A percentile compares a stretch with the other conserved stretches of the same genome.
Evolutionary conservation across 2,888 invertebrate genomes (phyloP).

Genomic region (Acanthoscelides obtectus): DNA sequence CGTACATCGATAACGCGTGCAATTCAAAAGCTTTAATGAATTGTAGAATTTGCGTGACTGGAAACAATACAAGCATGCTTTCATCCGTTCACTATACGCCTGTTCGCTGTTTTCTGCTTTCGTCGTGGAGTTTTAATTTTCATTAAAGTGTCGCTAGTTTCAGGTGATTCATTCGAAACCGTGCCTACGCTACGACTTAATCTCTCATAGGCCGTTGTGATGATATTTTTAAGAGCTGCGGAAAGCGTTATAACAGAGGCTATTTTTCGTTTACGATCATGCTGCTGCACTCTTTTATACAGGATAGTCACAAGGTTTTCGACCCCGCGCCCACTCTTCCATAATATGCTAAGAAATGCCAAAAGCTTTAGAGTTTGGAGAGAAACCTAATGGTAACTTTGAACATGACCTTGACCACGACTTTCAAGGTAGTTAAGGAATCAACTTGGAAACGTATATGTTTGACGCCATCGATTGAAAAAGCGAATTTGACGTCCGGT

Average conservation of each 20-base stretch:
- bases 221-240: conserved; percentile 1
- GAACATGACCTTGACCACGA: no score
- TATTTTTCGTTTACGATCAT: neutral
- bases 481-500: no score
- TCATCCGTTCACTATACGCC: neutral
- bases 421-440: no score
- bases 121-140: neutral
- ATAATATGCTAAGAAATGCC: no score
- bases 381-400: no score
- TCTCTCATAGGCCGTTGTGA: neutral
- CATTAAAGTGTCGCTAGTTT: neutral
- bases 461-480: no score
- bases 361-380: no score
- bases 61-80: neutral
- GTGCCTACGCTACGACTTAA: neutral
- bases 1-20: no score
- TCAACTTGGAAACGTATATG: no score
- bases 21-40: no score
- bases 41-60: neutral
- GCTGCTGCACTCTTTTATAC: neutral
- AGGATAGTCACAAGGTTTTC: no score
- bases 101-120: neutral
- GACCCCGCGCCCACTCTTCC: no score
- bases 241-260: neutral
- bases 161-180: conserved; percentile 1